Base-by-base conservation (phyloP, 1,140 invertebrate species). In the Drosophila teissieri region DNA sequence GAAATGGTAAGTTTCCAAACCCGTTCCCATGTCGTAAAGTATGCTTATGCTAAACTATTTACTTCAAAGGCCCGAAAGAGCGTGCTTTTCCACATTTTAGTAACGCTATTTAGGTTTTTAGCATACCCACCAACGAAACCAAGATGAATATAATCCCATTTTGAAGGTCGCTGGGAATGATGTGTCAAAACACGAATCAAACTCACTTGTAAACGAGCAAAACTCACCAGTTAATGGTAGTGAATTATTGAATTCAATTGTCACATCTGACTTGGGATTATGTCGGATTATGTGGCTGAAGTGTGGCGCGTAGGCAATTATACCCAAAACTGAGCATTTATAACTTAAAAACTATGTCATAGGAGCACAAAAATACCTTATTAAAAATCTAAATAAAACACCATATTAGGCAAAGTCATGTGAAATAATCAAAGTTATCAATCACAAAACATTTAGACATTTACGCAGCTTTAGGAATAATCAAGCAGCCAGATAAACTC, bases 101-200 rank as follows among this genome's bases (percentile, higher is more conserved):
- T 61, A 73, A 84, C 58, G 73, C 40, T 52, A 11, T 24, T 24
- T 1, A n/a, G 42, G 45, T 44, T 52, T 77, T 84, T 68, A 61
- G 48, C 73, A 72, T 78, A 57, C 17, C 19, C 46, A 42, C 17
- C 31, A 42, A 10, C 45, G 57, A 60, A 67, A 54, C 46, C 39
- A 36, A 51, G 27, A 48, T 17, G 40, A 65, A 55, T 67, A 64
- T 70, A 76, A 80, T 75, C 62, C 62, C 24, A 8, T 48, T 39
- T 39, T 68, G 67, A 57, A 85, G 80, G 81, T 54, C 58, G 10
- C 54, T 61, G 46, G 52, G 72, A 39, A 63, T 63, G 52, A 83
- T 42, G 58, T 85, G 73, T 84, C 72, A 77, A 80, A 79, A 79
- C 60, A 72, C 49, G 31, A 34, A 48, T 63, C 55, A 39, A 63